Percentiles rank a stretch among this genome's conserved stretches.
Conservation (phyloP, 2,797 vertebrate species). For the Falco naumanni region DNA sequence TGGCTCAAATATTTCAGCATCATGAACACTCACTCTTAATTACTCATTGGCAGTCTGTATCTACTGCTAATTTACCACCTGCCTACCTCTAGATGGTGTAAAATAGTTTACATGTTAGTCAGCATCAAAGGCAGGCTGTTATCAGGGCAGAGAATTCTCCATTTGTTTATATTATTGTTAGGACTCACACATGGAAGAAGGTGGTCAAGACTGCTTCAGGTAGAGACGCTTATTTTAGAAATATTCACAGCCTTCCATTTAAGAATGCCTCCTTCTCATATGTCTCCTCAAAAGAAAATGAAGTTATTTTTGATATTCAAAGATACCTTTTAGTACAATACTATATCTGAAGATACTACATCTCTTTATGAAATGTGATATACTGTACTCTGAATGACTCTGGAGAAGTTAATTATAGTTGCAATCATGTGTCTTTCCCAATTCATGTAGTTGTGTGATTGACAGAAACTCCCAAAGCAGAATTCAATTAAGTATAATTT, state of each 20-base stretch:
- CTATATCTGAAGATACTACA: not conserved
- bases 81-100: not conserved
- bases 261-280: not conserved
- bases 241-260: not conserved
- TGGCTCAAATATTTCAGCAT: not conserved
- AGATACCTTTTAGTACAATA: conserved; percentile 2
- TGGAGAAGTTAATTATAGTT: conserved; percentile 53
- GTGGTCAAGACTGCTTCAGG: not conserved
- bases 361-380: conserved; percentile 19
- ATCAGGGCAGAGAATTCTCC: not conserved
- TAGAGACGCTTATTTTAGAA: not conserved
- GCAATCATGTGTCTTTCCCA: conserved; percentile 22
- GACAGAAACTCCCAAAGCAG: conserved; percentile 64
- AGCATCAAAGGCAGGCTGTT: not conserved
- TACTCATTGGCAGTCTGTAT: not conserved
- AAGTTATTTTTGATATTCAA: not conserved
- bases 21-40: not conserved
- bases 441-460: conserved; percentile 39
- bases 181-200: not conserved
- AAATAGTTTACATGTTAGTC: not conserved
- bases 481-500: conserved; percentile 68
- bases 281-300: not conserved
- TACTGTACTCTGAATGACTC: not conserved
- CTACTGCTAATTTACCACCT: not conserved
- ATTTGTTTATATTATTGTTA: not conserved